A percentile compares a stretch with the other conserved stretches of the same genome.
phyloP scores from a whole-genome alignment of 1,140 invertebrate species.

The Vanessa tameamea region DNA sequence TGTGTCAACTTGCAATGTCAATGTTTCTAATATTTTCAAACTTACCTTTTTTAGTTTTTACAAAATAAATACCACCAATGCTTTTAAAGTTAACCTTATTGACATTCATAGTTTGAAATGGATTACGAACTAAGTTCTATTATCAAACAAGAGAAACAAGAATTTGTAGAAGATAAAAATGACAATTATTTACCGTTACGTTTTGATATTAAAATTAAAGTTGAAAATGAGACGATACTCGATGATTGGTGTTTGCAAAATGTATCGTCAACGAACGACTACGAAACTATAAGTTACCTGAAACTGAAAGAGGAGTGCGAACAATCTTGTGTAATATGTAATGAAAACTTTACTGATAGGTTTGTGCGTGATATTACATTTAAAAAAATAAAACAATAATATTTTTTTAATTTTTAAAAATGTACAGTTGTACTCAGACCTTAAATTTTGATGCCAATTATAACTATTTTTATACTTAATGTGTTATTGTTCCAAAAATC shows the following conservation, averaged over 20 bases:
- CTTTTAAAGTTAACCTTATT: neutral
- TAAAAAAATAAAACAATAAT: neutral
- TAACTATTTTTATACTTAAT: too few relatives aligned
- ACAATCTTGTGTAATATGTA: slow-evolving; percentile 20
- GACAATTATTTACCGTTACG: slow-evolving; percentile 13
- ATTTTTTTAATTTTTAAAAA: too few relatives aligned
- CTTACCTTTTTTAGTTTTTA: too few relatives aligned
- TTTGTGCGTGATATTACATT: slow-evolving; percentile 5
- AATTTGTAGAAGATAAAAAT: slow-evolving; percentile 11
- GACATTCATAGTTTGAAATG: neutral
- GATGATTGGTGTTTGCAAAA: slow-evolving; percentile 16
- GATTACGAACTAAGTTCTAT: neutral
- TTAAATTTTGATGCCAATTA: too few relatives aligned
- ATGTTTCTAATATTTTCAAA: too few relatives aligned
- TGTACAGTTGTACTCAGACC: too few relatives aligned
- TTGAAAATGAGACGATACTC: slow-evolving; percentile 4
- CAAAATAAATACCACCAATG: neutral
- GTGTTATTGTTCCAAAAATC: too few relatives aligned
- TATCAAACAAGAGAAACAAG: slow-evolving; percentile 11
- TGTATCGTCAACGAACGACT: neutral
- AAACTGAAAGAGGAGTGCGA: slow-evolving; percentile 14
- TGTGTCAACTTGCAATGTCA: too few relatives aligned
- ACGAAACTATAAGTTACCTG: neutral
- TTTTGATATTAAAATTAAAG: slow-evolving; percentile 16
- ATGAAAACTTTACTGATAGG: slow-evolving; percentile 19